Evolutionary conservation across 2,888 invertebrate species (phyloP), one percentile per base, ranked within the genome.

Genomic region (Caenorhabditis panamensis): DNA sequence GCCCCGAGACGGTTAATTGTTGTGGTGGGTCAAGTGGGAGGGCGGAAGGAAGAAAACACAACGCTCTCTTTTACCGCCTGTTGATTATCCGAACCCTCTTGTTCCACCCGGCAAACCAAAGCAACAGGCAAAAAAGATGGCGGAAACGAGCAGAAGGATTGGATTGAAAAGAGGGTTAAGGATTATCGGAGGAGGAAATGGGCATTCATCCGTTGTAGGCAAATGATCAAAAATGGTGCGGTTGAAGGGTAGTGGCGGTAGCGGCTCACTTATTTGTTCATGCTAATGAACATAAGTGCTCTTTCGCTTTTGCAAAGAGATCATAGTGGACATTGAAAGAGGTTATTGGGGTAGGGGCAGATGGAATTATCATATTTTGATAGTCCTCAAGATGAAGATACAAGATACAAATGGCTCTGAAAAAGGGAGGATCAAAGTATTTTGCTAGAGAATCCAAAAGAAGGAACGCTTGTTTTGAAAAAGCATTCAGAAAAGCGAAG

Each of bases 241-340:
- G 16, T 41, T 5, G 41, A 16, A 16, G 6, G 47, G 47, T 2
- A 47, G 16, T 18, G 47, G 18, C 5, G 47, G 47, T 20, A 22
- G 54, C 41, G 56, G 41, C 51, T 66, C 66, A 75, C 59, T 59
- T 75, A 58, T 75, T 75, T 75, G 75, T 75, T 75, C 75, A 75
- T 75, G 75, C 75, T 66, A 75, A 75, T 75, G 75, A 66, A 61
- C 75, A 75, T 58, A 61, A 75, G 66, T 66, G 75, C 53, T 66
- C 61, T 47, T 24, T 41, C 16, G 41, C 41, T 9, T 16, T 9
- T 9, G 16, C 13, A 41, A 41, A 53, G 53, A 53, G 53, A 37
- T n/a, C 18, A 58, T 37, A 3, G 22, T 18, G 36, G 11, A n/a
- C 18, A 58, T 0, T 1, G 18, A 18, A 31, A 8, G 18, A n/a